Conservation (phyloP, 2,797 vertebrate species). For the Sebastiscus tertius region DNA sequence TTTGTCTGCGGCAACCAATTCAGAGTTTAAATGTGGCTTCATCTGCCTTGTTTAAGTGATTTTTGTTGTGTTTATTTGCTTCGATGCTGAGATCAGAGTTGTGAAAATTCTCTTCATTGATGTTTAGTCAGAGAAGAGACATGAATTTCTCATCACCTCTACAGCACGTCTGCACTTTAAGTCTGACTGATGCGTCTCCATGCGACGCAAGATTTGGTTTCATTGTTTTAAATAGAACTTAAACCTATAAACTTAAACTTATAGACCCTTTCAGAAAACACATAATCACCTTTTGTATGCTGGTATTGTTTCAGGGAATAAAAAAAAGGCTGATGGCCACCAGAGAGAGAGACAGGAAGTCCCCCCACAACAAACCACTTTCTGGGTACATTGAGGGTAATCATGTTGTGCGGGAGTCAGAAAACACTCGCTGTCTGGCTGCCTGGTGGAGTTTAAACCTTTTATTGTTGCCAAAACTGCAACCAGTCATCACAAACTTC, state of each 20-base stretch:
- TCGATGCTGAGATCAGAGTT: slow-evolving; percentile 60
- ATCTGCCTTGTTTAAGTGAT: background rate
- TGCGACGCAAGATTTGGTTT: accelerated
- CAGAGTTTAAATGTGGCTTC: background rate
- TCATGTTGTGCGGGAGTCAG: slow-evolving; percentile 18
- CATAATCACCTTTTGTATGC: background rate
- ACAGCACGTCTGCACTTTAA: slow-evolving; percentile 28
- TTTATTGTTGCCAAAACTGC: slow-evolving; percentile 19
- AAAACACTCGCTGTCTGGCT: background rate
- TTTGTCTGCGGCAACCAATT: background rate
- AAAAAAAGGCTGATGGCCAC: background rate
- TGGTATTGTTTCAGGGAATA: background rate
- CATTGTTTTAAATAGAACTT: background rate
- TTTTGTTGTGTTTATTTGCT: background rate
- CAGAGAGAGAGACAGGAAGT: background rate
- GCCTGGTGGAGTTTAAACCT: background rate
- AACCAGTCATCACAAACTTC: background rate
- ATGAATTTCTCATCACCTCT: slow-evolving; percentile 67
- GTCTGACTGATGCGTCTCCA: background rate
- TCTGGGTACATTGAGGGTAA: background rate
- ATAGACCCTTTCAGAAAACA: background rate
- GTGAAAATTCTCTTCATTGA: slow-evolving; percentile 50
- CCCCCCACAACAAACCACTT: background rate
- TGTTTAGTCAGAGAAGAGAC: slow-evolving; percentile 73
- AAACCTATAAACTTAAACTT: background rate